Evolutionary conservation across 2,113 vertebrate genomes (phyloP).

Genomic region (Hippocampus zosterae): DNA sequence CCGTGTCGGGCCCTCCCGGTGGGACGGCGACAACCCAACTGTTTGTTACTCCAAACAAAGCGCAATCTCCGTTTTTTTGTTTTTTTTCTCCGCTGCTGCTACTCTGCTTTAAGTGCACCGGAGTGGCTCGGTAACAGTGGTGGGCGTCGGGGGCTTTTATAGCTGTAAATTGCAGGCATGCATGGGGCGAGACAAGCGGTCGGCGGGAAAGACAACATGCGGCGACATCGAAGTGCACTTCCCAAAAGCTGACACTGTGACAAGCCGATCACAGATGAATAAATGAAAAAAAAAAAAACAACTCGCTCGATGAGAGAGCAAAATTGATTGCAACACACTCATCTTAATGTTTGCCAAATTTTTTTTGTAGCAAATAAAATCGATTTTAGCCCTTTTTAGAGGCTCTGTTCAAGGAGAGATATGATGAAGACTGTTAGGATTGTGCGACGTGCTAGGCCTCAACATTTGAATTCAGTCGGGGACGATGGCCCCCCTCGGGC

Average conservation of each 20-base stretch:
- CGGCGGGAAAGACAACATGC: constrained; percentile 33
- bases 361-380: background rate
- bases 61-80: constrained; percentile 3
- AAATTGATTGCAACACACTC: too few species aligned
- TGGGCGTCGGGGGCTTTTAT: constrained; percentile 54
- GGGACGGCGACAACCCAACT: constrained; percentile 42
- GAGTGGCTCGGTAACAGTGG: constrained; percentile 53
- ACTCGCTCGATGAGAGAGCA: constrained; percentile 26
- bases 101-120: constrained; percentile 50
- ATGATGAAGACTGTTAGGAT: constrained; percentile 37
- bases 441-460: constrained; percentile 50
- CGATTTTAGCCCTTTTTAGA: constrained; percentile 31
- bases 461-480: constrained; percentile 56
- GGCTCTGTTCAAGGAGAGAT: constrained; percentile 50
- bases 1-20: constrained; percentile 47
- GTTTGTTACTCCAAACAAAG: constrained; percentile 35
- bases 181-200: constrained; percentile 55
- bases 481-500: constrained; percentile 22
- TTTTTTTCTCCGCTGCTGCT: constrained; percentile 24
- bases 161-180: constrained; percentile 49
- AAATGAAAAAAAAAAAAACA: constrained; percentile 64
- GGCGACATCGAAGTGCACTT: constrained; percentile 31
- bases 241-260: constrained; percentile 34
- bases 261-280: constrained; percentile 46
- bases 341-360: too few species aligned